Evolutionary conservation across 64 coral and sea anemone genomes (phyloP).

Genomic region (Orbicella faveolata): DNA sequence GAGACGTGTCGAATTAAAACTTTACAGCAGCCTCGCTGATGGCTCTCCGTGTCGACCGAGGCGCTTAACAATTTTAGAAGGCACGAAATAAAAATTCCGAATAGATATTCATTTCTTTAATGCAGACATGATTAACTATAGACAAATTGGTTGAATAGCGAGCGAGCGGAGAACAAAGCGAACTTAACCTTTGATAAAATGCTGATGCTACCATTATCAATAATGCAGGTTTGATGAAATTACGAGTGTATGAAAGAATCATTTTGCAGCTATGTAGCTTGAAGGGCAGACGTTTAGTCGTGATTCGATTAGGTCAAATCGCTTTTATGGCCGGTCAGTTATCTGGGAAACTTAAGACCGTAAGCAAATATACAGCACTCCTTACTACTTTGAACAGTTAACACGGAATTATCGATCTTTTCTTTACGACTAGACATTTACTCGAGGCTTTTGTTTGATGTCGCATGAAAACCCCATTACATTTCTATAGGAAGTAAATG

Average conservation of each 20-base stretch:
- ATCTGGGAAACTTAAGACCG: constrained; percentile 30
- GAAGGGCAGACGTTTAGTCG: constrained; percentile 19
- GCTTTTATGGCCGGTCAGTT: constrained; percentile 7
- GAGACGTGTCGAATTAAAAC: constrained; percentile 21
- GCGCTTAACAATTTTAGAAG: constrained; percentile 9
- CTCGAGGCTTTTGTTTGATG: constrained; percentile 48
- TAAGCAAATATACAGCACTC: constrained; percentile 51
- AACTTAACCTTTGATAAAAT: constrained; percentile 56
- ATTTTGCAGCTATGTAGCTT: constrained; percentile 6
- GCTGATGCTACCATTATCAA: constrained; percentile 28
- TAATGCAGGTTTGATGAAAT: constrained; percentile 47
- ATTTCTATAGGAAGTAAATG: constrained; percentile 64
- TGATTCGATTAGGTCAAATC: constrained; percentile 62
- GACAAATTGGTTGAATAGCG: constrained; percentile 51
- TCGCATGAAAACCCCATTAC: constrained; percentile 67
- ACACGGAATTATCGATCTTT: constrained; percentile 35
- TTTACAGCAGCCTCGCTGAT: background rate
- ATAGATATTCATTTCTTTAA: constrained; percentile 39
- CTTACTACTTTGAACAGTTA: constrained; percentile 33
- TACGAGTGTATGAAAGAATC: constrained; percentile 21
- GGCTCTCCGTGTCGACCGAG: background rate
- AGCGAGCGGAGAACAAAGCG: constrained; percentile 28
- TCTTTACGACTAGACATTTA: constrained; percentile 53
- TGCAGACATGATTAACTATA: constrained; percentile 30
- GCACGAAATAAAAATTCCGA: background rate